phyloP scores from a whole-genome alignment of 2,888 invertebrate species.

The Caenorhabditis becei region DNA sequence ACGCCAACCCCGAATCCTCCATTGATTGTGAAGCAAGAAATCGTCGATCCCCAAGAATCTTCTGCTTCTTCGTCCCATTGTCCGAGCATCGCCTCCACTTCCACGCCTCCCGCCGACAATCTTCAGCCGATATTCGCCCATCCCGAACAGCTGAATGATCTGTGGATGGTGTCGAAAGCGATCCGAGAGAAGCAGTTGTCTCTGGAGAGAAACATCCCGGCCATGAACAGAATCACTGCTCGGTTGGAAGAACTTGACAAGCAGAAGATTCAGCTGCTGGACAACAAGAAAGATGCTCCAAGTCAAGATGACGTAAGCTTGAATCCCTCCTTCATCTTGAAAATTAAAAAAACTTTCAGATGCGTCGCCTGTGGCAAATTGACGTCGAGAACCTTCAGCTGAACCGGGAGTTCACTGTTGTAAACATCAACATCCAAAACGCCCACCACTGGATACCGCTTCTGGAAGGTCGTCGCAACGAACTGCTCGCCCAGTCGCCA shows the following conservation, averaged over 20 bases:
- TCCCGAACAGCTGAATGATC: conserved; percentile 27
- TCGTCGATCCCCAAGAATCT: background rate
- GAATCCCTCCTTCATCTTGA: background rate
- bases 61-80: conserved; percentile 7
- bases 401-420: background rate
- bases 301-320: conserved; percentile 25
- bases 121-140: background rate
- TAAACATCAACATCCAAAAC: conserved; percentile 10
- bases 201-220: conserved; percentile 19
- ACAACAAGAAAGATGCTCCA: conserved; percentile 19
- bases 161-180: conserved; percentile 39
- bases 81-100: conserved; percentile 26
- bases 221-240: background rate
- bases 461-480: conserved; percentile 42
- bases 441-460: conserved; percentile 12
- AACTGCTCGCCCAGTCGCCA: conserved; percentile 25
- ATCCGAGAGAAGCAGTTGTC: conserved; percentile 33
- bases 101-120: conserved; percentile 7
- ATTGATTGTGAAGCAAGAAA: conserved; percentile 23
- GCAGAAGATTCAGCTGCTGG: conserved; percentile 13
- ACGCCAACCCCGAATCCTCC: background rate
- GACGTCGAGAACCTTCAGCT: too few relatives aligned
- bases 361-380: conserved; percentile 35
- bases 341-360: conserved; percentile 16
- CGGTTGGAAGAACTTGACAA: conserved; percentile 21